Percentiles rank a stretch among this genome's conserved stretches.
Evolutionary conservation across 2,113 vertebrate species (phyloP).

Genomic region (Poecilia latipinna): DNA sequence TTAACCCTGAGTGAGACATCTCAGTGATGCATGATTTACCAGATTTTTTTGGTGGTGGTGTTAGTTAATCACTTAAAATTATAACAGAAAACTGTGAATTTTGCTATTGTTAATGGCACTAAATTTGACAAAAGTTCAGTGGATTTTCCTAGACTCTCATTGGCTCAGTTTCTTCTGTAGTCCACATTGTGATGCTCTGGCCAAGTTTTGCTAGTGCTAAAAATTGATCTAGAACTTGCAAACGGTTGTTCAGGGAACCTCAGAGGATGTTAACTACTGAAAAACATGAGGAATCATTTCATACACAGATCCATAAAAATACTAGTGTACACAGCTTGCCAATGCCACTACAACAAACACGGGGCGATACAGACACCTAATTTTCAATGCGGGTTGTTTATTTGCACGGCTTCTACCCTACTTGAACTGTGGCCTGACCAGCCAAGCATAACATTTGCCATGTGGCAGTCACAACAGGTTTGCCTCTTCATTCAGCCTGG

Average conservation of each 20-base stretch:
- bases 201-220: slow-evolving; percentile 32
- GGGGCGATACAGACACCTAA: slow-evolving; percentile 39
- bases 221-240: slow-evolving; percentile 56
- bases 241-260: slow-evolving; percentile 48
- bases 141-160: background rate
- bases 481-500: slow-evolving; percentile 52
- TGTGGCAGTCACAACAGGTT: slow-evolving; percentile 73
- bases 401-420: slow-evolving; percentile 41
- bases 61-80: background rate
- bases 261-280: slow-evolving; percentile 36
- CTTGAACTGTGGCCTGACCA: slow-evolving; percentile 56
- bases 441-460: slow-evolving; percentile 71
- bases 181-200: slow-evolving; percentile 30
- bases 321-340: slow-evolving; percentile 25
- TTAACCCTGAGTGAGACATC: slow-evolving; percentile 17
- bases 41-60: background rate
- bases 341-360: slow-evolving; percentile 47
- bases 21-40: background rate
- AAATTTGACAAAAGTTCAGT: background rate
- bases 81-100: background rate
- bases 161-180: slow-evolving; percentile 23
- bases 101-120: background rate
- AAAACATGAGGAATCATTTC: slow-evolving; percentile 37
- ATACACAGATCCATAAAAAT: slow-evolving; percentile 29
- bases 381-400: slow-evolving; percentile 44